A percentile compares a stretch with the other conserved stretches of the same genome.
Evolutionary conservation across 1,140 invertebrate genomes (phyloP).

Genomic region (Orchesella cincta): DNA sequence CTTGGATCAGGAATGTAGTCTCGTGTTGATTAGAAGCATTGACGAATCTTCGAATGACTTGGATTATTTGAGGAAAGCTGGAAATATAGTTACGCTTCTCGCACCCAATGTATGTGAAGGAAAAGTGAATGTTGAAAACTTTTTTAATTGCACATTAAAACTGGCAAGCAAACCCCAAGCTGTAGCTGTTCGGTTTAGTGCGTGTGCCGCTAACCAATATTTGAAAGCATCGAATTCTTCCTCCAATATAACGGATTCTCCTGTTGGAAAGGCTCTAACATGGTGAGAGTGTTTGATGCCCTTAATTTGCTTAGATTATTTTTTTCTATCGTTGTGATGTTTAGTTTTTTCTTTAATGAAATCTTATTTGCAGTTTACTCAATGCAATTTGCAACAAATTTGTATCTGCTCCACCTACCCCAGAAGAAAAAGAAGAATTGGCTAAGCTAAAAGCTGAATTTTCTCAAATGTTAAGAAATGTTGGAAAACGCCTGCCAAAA

Average conservation of each 20-base stretch:
- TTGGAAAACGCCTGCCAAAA: slow-evolving; percentile 34
- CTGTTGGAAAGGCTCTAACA: neutral
- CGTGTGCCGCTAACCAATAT: slow-evolving; percentile 28
- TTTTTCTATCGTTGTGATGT: too few relatives aligned
- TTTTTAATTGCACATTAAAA: slow-evolving; percentile 31
- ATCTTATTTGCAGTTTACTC: slow-evolving; percentile 26
- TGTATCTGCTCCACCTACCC: slow-evolving; percentile 11
- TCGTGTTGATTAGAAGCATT: slow-evolving; percentile 15
- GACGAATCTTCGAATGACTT: slow-evolving; percentile 6
- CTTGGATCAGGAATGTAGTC: slow-evolving; percentile 27
- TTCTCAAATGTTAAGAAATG: slow-evolving; percentile 30
- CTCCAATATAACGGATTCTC: neutral
- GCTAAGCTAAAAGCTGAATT: slow-evolving; percentile 42
- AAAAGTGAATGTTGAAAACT: slow-evolving; percentile 32
- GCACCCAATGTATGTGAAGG: slow-evolving; percentile 20
- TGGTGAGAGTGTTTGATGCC: too few relatives aligned
- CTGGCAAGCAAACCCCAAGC: slow-evolving; percentile 39
- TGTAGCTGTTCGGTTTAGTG: slow-evolving; percentile 30
- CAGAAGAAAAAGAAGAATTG: slow-evolving; percentile 42
- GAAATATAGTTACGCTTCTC: slow-evolving; percentile 35
- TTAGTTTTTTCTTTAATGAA: too few relatives aligned
- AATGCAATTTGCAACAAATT: slow-evolving; percentile 39
- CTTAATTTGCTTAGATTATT: neutral
- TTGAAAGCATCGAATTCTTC: slow-evolving; percentile 24
- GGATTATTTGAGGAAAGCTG: slow-evolving; percentile 39